Conservation (phyloP, 1,140 invertebrate genomes). For the Oryzaephilus surinamensis region DNA sequence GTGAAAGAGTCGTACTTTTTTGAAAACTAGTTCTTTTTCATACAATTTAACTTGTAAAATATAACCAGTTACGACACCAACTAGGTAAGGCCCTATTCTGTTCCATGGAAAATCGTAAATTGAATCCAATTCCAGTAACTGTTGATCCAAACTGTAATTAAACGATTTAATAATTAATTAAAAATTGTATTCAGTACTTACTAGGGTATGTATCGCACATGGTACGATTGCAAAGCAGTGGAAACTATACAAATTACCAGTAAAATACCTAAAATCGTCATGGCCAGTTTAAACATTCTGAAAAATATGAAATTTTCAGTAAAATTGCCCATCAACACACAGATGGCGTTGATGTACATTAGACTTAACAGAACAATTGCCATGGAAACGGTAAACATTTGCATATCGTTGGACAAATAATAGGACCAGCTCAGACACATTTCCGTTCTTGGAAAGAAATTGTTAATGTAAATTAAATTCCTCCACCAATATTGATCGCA, state of each 20-base stretch:
- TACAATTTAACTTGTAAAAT: slow-evolving; percentile 33
- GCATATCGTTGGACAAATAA: slow-evolving; percentile 75
- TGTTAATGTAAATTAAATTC: slow-evolving; percentile 53
- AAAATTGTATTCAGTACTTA: slow-evolving; percentile 27
- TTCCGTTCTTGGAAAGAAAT: slow-evolving; percentile 41
- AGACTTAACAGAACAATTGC: slow-evolving; percentile 40
- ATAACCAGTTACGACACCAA: slow-evolving; percentile 39
- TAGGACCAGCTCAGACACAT: slow-evolving; percentile 71
- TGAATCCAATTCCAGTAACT: slow-evolving; percentile 31
- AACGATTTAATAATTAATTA: slow-evolving; percentile 5
- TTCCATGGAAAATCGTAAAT: slow-evolving; percentile 43
- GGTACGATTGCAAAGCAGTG: slow-evolving; percentile 35
- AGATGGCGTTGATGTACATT: slow-evolving; percentile 24
- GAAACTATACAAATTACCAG: slow-evolving; percentile 29
- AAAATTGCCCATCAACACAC: slow-evolving; percentile 1
- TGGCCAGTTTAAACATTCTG: slow-evolving; percentile 33
- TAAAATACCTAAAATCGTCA: slow-evolving; percentile 18
- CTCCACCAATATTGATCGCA: slow-evolving; percentile 54
- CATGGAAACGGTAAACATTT: slow-evolving; percentile 62
- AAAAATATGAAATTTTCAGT: slow-evolving; percentile 18
- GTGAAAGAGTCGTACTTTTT: slow-evolving; percentile 26
- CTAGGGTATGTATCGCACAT: slow-evolving; percentile 36
- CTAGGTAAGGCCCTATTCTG: slow-evolving; percentile 41
- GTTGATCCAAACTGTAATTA: slow-evolving; percentile 32
- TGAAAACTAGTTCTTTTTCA: slow-evolving; percentile 28